These are phyloP conservation scores for Platycercus adscitus DNA, from an alignment of 2,113 vertebrate genomes.

Conservation along the genomic window DNA sequence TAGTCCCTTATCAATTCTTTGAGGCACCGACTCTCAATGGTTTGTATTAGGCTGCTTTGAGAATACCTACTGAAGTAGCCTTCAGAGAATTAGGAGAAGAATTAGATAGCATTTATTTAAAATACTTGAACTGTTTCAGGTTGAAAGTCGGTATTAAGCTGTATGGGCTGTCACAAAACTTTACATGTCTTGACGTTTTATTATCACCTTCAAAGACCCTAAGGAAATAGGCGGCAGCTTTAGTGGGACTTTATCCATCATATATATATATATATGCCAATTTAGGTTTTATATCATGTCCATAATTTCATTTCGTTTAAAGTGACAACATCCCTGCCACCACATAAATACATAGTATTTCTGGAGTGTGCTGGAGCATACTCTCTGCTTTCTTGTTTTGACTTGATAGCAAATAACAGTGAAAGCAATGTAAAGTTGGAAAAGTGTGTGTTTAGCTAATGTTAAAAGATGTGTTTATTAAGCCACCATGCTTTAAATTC, in stretches of 20 bases:
- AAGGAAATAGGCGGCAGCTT: neutral
- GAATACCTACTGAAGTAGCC: neutral
- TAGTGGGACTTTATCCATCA: neutral
- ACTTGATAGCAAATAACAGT: neutral
- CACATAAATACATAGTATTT: neutral
- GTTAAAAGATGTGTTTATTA: neutral
- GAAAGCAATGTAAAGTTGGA: neutral
- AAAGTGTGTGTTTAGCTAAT: neutral
- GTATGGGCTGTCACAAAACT: neutral
- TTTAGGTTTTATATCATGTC: neutral
- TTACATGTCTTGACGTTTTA: neutral
- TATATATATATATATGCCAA: neutral
- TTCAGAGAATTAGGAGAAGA: neutral
- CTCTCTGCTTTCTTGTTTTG: neutral
- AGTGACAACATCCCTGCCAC: neutral
- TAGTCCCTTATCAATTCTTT: neutral
- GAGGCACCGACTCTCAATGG: fast-evolving
- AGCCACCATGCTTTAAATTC: neutral
- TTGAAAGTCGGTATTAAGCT: neutral
- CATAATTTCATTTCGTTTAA: neutral
- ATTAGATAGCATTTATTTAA: neutral
- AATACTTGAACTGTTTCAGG: neutral
- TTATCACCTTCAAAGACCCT: neutral
- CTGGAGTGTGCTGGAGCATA: neutral
- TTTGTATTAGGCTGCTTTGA: neutral